phyloP scores from a whole-genome alignment of 2,797 vertebrate genomes.

The Nannoperca obscura region DNA sequence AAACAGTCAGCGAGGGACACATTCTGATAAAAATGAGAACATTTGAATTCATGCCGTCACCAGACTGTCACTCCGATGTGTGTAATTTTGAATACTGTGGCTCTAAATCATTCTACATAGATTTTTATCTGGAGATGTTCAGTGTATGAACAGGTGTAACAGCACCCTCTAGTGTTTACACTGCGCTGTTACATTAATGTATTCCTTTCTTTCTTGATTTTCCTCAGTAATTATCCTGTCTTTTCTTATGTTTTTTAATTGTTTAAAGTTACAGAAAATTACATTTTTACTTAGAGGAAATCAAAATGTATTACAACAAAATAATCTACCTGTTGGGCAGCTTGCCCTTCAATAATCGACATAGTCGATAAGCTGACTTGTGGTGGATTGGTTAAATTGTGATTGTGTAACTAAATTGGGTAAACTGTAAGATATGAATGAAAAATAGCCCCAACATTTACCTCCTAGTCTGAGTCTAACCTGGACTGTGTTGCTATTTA shows the following conservation, averaged over 20 bases:
- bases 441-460: slow-evolving; percentile 13
- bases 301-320: too few relatives aligned
- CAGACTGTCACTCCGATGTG: slow-evolving; percentile 6
- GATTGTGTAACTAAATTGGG: neutral
- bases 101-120: slow-evolving; percentile 46
- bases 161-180: slow-evolving; percentile 66
- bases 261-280: neutral
- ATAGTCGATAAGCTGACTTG: neutral
- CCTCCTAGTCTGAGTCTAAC: slow-evolving; percentile 15
- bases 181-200: slow-evolving; percentile 9
- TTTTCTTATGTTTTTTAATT: slow-evolving; percentile 9
- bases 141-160: slow-evolving; percentile 15
- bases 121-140: slow-evolving; percentile 11
- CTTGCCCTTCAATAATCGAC: neutral
- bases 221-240: neutral
- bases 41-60: slow-evolving; percentile 42
- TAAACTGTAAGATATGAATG: neutral
- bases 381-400: slow-evolving; percentile 6
- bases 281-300: neutral
- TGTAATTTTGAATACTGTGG: slow-evolving; percentile 23
- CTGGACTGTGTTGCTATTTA: slow-evolving; percentile 21
- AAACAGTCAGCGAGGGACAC: slow-evolving; percentile 18
- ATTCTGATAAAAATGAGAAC: slow-evolving; percentile 38
- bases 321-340: neutral
- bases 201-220: slow-evolving; percentile 32